Conservation (phyloP, 1,140 invertebrate species). For the Penaeus indicus region DNA sequence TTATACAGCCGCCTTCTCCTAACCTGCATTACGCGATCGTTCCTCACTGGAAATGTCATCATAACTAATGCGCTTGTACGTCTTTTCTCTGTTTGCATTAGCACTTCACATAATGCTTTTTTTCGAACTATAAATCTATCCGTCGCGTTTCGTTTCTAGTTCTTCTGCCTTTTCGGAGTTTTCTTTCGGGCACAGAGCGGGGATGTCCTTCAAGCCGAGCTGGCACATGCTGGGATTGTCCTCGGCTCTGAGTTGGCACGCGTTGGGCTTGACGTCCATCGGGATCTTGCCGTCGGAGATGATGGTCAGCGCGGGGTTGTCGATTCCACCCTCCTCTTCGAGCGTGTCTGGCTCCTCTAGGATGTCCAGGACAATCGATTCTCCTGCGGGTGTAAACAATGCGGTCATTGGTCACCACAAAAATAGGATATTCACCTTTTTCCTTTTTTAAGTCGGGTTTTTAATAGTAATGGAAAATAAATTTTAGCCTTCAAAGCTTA, state of each 20-base stretch:
- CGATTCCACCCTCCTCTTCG: conserved; percentile 5
- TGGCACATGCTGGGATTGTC: background rate
- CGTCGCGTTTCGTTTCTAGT: too few relatives aligned
- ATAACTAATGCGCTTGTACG: too few relatives aligned
- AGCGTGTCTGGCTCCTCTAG: conserved; percentile 20
- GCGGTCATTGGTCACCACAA: background rate
- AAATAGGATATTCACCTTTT: background rate
- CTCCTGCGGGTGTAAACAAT: background rate
- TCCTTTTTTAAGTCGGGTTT: background rate
- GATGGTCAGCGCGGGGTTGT: conserved; percentile 29
- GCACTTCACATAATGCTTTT: too few relatives aligned
- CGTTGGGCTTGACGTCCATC: background rate
- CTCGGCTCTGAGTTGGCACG: background rate
- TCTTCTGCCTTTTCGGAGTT: too few relatives aligned
- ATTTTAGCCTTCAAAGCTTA: too few relatives aligned
- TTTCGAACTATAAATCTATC: too few relatives aligned
- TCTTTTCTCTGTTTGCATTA: too few relatives aligned
- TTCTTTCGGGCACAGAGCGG: too few relatives aligned
- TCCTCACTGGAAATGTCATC: too few relatives aligned
- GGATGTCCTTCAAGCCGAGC: too few relatives aligned
- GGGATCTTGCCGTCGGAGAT: conserved; percentile 6
- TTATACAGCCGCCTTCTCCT: too few relatives aligned
- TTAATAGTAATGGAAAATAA: background rate
- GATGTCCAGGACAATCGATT: background rate
- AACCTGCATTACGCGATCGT: too few relatives aligned